A percentile compares a stretch with the other conserved stretches of the same genome.
phyloP scores from a whole-genome alignment of 2,888 invertebrate species.

The Plagiodera versicolora region DNA sequence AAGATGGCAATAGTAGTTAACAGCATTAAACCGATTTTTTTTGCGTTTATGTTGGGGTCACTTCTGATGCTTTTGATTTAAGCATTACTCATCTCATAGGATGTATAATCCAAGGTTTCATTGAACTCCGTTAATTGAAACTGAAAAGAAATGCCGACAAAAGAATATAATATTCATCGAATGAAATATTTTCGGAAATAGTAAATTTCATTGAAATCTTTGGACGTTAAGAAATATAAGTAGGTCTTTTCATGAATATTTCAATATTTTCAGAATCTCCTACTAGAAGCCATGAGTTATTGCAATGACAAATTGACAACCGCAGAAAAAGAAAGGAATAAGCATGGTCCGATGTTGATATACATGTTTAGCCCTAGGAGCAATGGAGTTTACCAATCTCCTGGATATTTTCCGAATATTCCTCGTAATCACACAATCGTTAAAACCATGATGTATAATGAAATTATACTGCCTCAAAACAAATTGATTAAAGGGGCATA shows the following conservation, averaged over 20 bases:
- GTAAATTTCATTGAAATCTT: too few species aligned
- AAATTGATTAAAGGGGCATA: constrained; percentile 71
- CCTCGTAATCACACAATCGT: constrained; percentile 62
- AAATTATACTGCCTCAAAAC: constrained; percentile 61
- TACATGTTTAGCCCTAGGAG: constrained; percentile 67
- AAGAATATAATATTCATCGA: too few species aligned
- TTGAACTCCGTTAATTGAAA: too few species aligned
- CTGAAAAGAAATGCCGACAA: too few species aligned
- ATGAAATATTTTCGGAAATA: too few species aligned
- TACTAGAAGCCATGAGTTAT: constrained; percentile 76
- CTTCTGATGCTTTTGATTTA: too few species aligned
- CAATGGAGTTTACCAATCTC: constrained; percentile 62
- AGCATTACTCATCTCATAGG: too few species aligned
- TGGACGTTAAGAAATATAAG: too few species aligned
- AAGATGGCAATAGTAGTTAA: too few species aligned
- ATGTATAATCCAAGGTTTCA: too few species aligned
- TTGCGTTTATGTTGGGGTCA: too few species aligned
- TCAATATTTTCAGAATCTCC: constrained; percentile 55
- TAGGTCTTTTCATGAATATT: neutral
- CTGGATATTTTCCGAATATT: constrained; percentile 66
- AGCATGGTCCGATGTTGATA: constrained; percentile 83
- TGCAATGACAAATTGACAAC: constrained; percentile 66
- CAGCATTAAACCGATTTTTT: too few species aligned
- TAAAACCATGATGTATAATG: constrained; percentile 57
- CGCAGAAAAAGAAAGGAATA: constrained; percentile 76